Conservation (phyloP, 2,113 vertebrate species). For the Saguinus midas region DNA sequence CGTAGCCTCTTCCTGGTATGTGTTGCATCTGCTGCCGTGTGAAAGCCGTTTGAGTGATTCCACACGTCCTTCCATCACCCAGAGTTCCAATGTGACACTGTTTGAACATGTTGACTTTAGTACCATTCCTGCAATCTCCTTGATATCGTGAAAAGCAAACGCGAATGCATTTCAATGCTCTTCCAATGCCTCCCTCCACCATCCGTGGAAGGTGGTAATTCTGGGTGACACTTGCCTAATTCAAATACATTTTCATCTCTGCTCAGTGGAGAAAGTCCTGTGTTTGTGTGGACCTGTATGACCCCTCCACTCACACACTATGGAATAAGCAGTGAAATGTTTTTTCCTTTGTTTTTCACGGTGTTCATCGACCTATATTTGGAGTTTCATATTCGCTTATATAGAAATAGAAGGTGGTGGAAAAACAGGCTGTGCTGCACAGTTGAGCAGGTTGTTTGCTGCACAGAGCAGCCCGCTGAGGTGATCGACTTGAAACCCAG, state of each 20-base stretch:
- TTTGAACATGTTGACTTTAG: not conserved
- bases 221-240: not conserved
- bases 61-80: rapidly evolving
- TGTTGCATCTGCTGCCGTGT: rapidly evolving
- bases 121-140: not conserved
- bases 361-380: rapidly evolving
- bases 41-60: rapidly evolving
- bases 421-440: too few relatives aligned
- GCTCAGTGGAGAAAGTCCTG: not conserved
- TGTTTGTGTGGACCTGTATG: not conserved
- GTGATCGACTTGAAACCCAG: not conserved
- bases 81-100: rapidly evolving
- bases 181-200: not conserved
- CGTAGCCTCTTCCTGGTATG: rapidly evolving
- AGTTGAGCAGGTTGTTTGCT: not conserved
- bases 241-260: not conserved
- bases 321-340: not conserved
- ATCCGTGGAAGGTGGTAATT: not conserved
- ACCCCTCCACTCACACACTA: not conserved
- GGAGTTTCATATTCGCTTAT: too few relatives aligned
- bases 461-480: not conserved
- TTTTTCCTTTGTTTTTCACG: not conserved
- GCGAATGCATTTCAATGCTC: rapidly evolving
- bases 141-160: rapidly evolving
- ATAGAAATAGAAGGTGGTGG: too few relatives aligned